Evolutionary conservation across 2,113 vertebrate species (phyloP).

Genomic region (Gasterosteus aculeatus): DNA sequence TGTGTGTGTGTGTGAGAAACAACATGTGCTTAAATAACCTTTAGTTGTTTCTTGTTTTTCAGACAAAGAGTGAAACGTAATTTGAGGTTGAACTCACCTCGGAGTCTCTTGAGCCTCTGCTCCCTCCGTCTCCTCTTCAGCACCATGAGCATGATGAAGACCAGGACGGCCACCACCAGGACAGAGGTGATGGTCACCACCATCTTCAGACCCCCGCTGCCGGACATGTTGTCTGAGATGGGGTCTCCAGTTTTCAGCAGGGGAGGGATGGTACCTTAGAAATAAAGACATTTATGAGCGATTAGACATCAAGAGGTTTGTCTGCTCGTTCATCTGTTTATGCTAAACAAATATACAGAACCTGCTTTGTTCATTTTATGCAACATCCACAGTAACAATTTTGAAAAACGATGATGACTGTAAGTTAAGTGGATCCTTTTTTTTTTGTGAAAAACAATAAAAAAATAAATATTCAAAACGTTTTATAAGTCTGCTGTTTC

Average conservation of each 20-base stretch:
- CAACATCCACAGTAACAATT: background rate
- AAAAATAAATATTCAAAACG: background rate
- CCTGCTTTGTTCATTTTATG: background rate
- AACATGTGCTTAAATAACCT: background rate
- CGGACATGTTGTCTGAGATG: conserved; percentile 90
- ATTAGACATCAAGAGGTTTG: background rate
- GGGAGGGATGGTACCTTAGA: conserved; percentile 94
- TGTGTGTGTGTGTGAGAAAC: background rate
- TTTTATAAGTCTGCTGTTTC: background rate
- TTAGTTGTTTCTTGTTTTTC: background rate
- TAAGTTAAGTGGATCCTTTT: background rate
- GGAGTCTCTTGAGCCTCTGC: conserved; percentile 94
- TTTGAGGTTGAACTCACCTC: conserved; percentile 82
- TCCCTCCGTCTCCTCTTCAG: conserved; percentile 92
- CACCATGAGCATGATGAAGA: conserved; percentile 92
- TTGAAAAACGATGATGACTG: background rate
- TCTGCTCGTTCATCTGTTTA: conserved; percentile 1
- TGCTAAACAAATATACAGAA: conserved; percentile 1
- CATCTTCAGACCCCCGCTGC: conserved; percentile 96
- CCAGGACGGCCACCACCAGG: conserved; percentile 89
- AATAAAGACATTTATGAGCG: background rate
- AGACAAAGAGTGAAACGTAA: background rate
- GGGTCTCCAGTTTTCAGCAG: conserved; percentile 93
- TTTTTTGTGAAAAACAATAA: background rate
- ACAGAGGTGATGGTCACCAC: conserved; percentile 97